phyloP scores from a whole-genome alignment of 2,113 vertebrate species.

The Megaceryle maxima region DNA sequence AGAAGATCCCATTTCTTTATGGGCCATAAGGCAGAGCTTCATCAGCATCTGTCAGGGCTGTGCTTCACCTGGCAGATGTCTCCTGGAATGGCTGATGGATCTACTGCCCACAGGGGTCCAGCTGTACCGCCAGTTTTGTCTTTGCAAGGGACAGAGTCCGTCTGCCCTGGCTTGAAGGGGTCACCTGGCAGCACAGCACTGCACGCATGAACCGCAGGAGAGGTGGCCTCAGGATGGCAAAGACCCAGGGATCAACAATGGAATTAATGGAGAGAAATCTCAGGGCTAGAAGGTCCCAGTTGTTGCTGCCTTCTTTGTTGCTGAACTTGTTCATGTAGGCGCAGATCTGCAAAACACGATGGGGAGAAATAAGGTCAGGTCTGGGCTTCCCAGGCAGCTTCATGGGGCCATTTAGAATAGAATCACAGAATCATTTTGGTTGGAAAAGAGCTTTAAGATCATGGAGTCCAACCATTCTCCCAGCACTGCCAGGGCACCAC shows the following conservation, averaged over 20 bases:
- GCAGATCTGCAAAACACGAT: conserved; percentile 76
- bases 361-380: neutral
- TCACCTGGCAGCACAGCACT: conserved; percentile 69
- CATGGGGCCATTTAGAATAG: neutral
- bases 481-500: neutral
- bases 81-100: neutral
- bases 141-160: neutral
- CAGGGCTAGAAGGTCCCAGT: conserved; percentile 80
- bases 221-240: conserved; percentile 86
- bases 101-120: conserved; percentile 21
- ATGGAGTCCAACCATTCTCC: neutral
- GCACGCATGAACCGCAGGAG: conserved; percentile 82
- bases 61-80: neutral
- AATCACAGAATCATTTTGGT: neutral
- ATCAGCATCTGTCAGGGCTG: neutral
- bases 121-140: neutral
- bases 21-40: neutral
- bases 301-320: neutral
- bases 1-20: neutral
- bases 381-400: neutral
- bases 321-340: conserved; percentile 82
- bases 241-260: conserved; percentile 94
- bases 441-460: neutral
- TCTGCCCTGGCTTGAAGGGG: neutral
- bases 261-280: conserved; percentile 89